Conservation (phyloP, 2,888 invertebrate genomes). For the Megaustenia siamemsis region DNA sequence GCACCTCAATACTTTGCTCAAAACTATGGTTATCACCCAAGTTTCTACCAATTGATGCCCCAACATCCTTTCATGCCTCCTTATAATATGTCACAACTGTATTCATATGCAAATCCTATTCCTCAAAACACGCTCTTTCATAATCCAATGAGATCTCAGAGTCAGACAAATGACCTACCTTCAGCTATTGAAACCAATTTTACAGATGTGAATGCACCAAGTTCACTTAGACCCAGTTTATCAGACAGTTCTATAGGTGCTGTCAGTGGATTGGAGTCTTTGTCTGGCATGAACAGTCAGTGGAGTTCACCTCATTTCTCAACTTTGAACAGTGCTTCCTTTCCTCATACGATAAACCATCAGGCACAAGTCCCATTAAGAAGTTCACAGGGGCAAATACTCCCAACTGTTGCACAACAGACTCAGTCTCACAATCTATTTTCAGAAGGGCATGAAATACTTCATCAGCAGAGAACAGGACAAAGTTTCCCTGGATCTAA, state of each 20-base stretch:
- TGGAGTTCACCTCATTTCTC: neutral
- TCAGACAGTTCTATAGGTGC: neutral
- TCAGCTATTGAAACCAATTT: constrained; percentile 1
- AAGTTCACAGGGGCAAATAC: neutral
- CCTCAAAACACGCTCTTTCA: neutral
- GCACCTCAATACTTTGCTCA: neutral
- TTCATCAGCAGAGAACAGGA: neutral
- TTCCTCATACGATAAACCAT: neutral
- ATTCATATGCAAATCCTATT: constrained; percentile 14
- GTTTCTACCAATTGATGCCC: neutral
- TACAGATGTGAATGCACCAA: constrained; percentile 1
- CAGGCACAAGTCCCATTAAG: neutral
- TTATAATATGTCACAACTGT: constrained; percentile 11
- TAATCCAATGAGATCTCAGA: neutral
- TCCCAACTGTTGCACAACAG: neutral
- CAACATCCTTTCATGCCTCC: neutral
- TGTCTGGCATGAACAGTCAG: neutral
- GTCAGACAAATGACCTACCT: neutral
- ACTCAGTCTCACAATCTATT: neutral
- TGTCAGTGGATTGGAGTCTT: neutral
- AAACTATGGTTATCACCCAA: neutral
- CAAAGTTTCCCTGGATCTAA: neutral
- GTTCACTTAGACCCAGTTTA: neutral
- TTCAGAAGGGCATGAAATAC: neutral
- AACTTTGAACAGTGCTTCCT: neutral